Percentiles rank a stretch among this genome's conserved stretches.
These are phyloP conservation scores for Herminia tarsipennalis DNA, from an alignment of 2,888 invertebrate genomes.

Conservation along the genomic window DNA sequence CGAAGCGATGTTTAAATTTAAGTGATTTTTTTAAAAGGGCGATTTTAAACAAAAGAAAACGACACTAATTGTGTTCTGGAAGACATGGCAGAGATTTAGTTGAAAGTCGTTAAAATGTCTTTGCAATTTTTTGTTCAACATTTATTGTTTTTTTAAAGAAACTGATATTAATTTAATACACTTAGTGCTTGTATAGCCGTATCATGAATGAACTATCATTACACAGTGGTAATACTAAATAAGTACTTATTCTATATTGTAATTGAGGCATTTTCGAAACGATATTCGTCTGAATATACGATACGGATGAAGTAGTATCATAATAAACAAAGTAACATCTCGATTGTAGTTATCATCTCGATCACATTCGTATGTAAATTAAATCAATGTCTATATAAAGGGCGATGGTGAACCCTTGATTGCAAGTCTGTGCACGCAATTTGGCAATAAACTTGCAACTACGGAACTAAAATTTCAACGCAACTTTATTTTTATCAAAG, in stretches of 20 bases:
- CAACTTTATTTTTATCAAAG: constrained; percentile 84
- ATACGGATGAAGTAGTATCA: constrained; percentile 24
- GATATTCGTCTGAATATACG: too few relatives aligned
- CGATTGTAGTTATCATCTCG: constrained; percentile 56
- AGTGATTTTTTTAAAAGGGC: constrained; percentile 34
- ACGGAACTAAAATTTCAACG: constrained; percentile 85
- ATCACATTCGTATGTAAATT: constrained; percentile 76
- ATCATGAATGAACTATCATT: too few relatives aligned
- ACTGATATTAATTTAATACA: too few relatives aligned
- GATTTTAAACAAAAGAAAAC: constrained; percentile 24
- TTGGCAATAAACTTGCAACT: constrained; percentile 80
- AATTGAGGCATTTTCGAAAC: too few relatives aligned
- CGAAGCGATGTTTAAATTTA: constrained; percentile 20
- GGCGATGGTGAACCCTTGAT: constrained; percentile 73
- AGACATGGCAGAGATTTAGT: constrained; percentile 10
- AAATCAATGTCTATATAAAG: constrained; percentile 84
- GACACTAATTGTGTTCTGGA: constrained; percentile 8
- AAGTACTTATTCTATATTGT: too few relatives aligned
- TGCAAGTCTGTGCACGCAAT: constrained; percentile 76
- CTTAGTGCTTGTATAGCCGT: too few relatives aligned
- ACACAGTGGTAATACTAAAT: too few relatives aligned
- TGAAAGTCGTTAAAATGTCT: constrained; percentile 4
- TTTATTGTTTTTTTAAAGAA: background rate
- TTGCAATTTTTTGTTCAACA: background rate
- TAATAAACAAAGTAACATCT: constrained; percentile 51